phyloP scores from a whole-genome alignment of 2,888 invertebrate genomes.

The Parasteatoda lunata region DNA sequence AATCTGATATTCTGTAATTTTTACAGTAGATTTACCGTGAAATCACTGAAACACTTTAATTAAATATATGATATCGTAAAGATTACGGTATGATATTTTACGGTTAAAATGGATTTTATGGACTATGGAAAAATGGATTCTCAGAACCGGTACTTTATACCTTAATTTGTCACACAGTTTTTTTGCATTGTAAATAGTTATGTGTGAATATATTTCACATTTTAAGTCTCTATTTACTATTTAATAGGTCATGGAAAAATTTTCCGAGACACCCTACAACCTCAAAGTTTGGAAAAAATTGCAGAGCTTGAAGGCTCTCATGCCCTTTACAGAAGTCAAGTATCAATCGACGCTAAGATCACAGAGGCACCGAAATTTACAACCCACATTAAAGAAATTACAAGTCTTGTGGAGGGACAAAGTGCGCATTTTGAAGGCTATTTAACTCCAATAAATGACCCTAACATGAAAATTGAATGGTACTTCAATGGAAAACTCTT shows the following conservation, averaged over 20 bases:
- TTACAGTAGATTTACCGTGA: no score
- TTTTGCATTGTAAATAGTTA: no score
- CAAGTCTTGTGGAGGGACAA: conserved; percentile 90
- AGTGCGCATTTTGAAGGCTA: conserved; percentile 96
- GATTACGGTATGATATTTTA: no score
- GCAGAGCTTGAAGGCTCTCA: conserved; percentile 82
- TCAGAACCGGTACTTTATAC: no score
- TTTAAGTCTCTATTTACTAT: no score
- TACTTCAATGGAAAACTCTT: conserved; percentile 86
- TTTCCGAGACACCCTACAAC: conserved; percentile 89
- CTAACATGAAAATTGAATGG: conserved; percentile 96
- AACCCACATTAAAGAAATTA: conserved; percentile 87
- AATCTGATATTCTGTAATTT: no score
- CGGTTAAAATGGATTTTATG: no score
- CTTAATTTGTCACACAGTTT: no score
- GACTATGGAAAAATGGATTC: no score
- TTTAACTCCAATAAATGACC: conserved; percentile 91
- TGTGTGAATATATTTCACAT: no score
- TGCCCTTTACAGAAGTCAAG: conserved; percentile 48
- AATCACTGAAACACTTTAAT: no score
- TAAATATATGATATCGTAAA: no score
- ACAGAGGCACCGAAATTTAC: conserved; percentile 89
- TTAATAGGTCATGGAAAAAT: conserved; percentile 70
- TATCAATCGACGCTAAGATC: conserved; percentile 75
- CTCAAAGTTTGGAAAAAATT: conserved; percentile 90